Percentiles rank a stretch among this genome's conserved stretches.
Conservation (phyloP, 2,113 vertebrate genomes). For the Cyprinodon tularosa region DNA sequence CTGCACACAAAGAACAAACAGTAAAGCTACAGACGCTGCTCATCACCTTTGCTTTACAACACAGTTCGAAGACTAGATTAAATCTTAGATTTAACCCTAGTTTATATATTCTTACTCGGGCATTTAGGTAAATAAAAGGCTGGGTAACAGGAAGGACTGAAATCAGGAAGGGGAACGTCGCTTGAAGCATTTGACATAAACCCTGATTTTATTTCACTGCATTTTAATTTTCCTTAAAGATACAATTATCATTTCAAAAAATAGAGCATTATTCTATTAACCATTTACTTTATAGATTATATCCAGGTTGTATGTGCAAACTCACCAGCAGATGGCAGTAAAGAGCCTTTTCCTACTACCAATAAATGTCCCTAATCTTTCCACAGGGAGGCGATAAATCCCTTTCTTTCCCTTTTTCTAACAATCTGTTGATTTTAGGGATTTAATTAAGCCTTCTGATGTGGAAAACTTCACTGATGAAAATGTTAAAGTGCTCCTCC, state of each 20-base stretch:
- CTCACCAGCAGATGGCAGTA: slow-evolving; percentile 48
- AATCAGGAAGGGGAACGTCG: too few species aligned
- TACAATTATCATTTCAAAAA: too few species aligned
- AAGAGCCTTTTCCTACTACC: background rate
- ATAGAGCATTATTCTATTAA: too few species aligned
- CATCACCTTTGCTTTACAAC: background rate
- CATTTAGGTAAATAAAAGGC: too few species aligned
- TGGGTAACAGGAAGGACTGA: too few species aligned
- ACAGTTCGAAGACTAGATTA: background rate
- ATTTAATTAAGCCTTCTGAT: slow-evolving; percentile 25
- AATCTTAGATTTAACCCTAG: too few species aligned
- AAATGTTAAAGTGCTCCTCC: slow-evolving; percentile 27
- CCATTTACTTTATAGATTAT: background rate
- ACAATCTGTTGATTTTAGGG: slow-evolving; percentile 18
- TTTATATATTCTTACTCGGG: too few species aligned
- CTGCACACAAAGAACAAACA: slow-evolving; percentile 63
- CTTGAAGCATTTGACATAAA: too few species aligned
- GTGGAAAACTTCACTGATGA: slow-evolving; percentile 34
- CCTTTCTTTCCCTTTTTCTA: background rate
- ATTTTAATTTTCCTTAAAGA: too few species aligned
- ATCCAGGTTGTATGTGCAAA: background rate
- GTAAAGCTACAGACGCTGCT: background rate
- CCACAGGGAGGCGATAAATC: slow-evolving; percentile 36
- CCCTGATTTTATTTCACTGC: too few species aligned
- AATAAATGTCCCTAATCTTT: background rate